These are phyloP conservation scores for Endotricha flammealis DNA, from an alignment of 2,888 invertebrate species.

Conservation along the genomic window DNA sequence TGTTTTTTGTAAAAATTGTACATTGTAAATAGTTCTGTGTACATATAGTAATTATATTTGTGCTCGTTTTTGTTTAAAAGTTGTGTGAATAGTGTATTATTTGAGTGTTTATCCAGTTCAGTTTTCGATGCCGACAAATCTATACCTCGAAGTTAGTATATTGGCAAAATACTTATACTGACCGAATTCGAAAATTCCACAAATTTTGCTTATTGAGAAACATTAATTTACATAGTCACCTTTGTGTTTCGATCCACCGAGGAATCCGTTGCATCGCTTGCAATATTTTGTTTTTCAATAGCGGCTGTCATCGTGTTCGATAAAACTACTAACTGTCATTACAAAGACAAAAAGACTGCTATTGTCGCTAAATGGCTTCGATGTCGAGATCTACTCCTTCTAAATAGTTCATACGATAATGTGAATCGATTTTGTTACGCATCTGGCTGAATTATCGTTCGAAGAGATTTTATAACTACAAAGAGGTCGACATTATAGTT, in stretches of 20 bases:
- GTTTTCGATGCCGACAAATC: constrained; percentile 80
- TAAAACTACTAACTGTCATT: constrained; percentile 61
- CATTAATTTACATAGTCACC: constrained; percentile 53
- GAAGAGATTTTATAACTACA: constrained; percentile 35
- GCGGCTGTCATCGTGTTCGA: constrained; percentile 73
- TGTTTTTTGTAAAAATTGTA: constrained; percentile 81
- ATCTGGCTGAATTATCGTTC: constrained; percentile 36
- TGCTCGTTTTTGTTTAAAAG: constrained; percentile 77
- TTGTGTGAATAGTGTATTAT: constrained; percentile 80
- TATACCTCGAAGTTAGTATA: constrained; percentile 64
- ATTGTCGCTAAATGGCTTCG: constrained; percentile 46
- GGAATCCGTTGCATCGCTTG: constrained; percentile 74
- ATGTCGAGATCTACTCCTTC: constrained; percentile 33
- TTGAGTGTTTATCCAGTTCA: constrained; percentile 79
- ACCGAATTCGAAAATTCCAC: constrained; percentile 39
- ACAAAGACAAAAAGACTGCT: constrained; percentile 57
- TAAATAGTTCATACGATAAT: constrained; percentile 47
- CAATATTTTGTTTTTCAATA: constrained; percentile 70
- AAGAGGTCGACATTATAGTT: constrained; percentile 46
- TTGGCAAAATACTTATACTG: constrained; percentile 46
- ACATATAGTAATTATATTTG: constrained; percentile 86
- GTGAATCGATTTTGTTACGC: constrained; percentile 46
- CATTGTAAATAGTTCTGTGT: constrained; percentile 86
- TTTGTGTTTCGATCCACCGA: constrained; percentile 78
- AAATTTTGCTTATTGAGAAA: constrained; percentile 30